Evolutionary conservation across 2,888 invertebrate genomes (phyloP), one percentile per base, ranked within the genome.

Genomic region (Coelopa pilipes): DNA sequence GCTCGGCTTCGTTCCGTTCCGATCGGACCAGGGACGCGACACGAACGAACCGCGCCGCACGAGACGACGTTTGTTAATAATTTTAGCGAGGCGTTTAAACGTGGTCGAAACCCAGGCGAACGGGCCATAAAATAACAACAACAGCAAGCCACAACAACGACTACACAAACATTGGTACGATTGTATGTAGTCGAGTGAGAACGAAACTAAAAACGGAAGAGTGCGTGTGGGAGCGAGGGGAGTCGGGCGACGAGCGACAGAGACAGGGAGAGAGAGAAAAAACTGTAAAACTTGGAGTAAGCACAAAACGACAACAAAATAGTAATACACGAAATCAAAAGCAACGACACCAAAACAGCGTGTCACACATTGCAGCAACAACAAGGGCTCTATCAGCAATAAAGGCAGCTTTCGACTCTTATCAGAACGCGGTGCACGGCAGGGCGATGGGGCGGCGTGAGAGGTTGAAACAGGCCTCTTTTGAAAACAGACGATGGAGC

Each of bases 41-140:
- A 65, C 74, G 68, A 75, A 66, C 67, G 74, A 78, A 80, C 79
- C 81, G 78, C 80, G 78, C 80, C 74, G 78, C 80, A 75, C 76
- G 76, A 78, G 82, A 80, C 75, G 78, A 78, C 80, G 84, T 81
- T 82, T 79, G 79, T 82, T 84, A 85, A 83, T 84, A 83, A 81
- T 82, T 81, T 79, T 84, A 83, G 85, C 82, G 81, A 80, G 82
- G 82, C 34, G 49, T 45, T 72, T 63, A 62, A 74, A 74, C 70
- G 65, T 68, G 73, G 49, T 62, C 73, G 74, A 74, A 49, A 71
- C 72, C 72, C 57, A 19, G 21, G 21, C 50, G 55, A 53, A 62
- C 15, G 46, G 50, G 46, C 47, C 34, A 62, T n/a, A 70, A 46
- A 69, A 34, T 55, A 53, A 45, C 21, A 53, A 11, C 57, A 46